These are phyloP conservation scores for Micromesistius poutassou DNA, from an alignment of 2,797 vertebrate species.

Conservation along the genomic window DNA sequence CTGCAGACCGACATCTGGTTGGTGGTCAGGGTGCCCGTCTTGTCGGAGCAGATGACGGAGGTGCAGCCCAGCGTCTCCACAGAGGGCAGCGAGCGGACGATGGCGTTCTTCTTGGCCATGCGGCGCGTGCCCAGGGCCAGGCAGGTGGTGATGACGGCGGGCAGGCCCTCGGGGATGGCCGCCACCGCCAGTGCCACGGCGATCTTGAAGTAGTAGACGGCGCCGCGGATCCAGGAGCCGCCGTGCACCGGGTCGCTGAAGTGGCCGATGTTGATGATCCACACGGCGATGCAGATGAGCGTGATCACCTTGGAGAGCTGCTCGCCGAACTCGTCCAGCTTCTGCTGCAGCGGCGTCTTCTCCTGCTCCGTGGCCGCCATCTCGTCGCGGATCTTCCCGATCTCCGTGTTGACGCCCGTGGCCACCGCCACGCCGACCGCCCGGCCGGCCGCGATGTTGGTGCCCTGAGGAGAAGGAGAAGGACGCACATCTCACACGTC, in stretches of 20 bases:
- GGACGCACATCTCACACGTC: too few relatives aligned
- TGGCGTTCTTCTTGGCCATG: slow-evolving; percentile 98
- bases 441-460: slow-evolving; percentile 94
- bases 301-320: slow-evolving; percentile 98
- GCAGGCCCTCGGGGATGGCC: slow-evolving; percentile 92
- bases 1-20: slow-evolving; percentile 99
- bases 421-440: slow-evolving; percentile 93
- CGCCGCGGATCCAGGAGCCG: slow-evolving; percentile 96
- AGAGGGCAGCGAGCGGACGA: slow-evolving; percentile 92
- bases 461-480: slow-evolving; percentile 78
- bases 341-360: slow-evolving; percentile 93
- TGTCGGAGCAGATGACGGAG: slow-evolving; percentile 97
- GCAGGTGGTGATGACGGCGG: slow-evolving; percentile 97
- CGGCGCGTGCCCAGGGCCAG: slow-evolving; percentile 93
- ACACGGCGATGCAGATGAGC: slow-evolving; percentile 94
- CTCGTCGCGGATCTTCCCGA: slow-evolving; percentile 96
- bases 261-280: slow-evolving; percentile 98
- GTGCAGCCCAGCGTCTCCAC: slow-evolving; percentile 97
- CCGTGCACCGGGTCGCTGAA: slow-evolving; percentile 97
- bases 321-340: slow-evolving; percentile 94
- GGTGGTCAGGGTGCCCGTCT: slow-evolving; percentile 94
- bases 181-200: slow-evolving; percentile 94
- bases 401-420: slow-evolving; percentile 91
- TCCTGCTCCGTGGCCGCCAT: slow-evolving; percentile 98
- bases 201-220: slow-evolving; percentile 98